These are phyloP conservation scores for Miltochrista miniata DNA, from an alignment of 2,888 invertebrate genomes.

Conservation along the genomic window DNA sequence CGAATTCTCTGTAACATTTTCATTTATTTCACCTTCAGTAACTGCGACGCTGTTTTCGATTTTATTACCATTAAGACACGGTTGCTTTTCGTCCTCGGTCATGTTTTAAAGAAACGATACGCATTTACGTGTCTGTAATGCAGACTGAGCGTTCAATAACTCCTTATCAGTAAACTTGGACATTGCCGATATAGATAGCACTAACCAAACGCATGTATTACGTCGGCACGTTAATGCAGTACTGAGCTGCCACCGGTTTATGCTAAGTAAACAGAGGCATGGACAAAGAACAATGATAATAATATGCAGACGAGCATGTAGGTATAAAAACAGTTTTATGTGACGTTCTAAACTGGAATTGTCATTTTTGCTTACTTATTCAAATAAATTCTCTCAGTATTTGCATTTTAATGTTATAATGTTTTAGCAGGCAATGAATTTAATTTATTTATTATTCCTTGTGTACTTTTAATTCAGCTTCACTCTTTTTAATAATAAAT, in stretches of 20 bases:
- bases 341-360: conserved; percentile 1
- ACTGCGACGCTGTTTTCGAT: conserved; percentile 20
- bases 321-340: conserved; percentile 6
- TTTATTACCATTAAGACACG: conserved; percentile 34
- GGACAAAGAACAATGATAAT: conserved; percentile 48
- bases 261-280: conserved; percentile 55
- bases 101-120: conserved; percentile 40
- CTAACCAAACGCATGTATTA: conserved; percentile 37
- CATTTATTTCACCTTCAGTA: conserved; percentile 19
- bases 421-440: too few species aligned
- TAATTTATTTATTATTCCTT: too few species aligned
- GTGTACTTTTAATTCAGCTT: too few species aligned
- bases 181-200: conserved; percentile 54
- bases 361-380: conserved; percentile 5
- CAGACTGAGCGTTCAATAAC: conserved; percentile 36
- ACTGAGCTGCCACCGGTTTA: conserved; percentile 49
- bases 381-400: too few species aligned
- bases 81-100: conserved; percentile 56
- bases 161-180: conserved; percentile 44
- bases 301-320: conserved; percentile 14
- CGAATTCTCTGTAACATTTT: conserved; percentile 17
- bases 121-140: conserved; percentile 12
- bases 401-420: too few species aligned
- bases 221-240: conserved; percentile 38
- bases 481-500: too few species aligned